Conservation (phyloP, 2,797 vertebrate species). For the Linurgus olivaceus region DNA sequence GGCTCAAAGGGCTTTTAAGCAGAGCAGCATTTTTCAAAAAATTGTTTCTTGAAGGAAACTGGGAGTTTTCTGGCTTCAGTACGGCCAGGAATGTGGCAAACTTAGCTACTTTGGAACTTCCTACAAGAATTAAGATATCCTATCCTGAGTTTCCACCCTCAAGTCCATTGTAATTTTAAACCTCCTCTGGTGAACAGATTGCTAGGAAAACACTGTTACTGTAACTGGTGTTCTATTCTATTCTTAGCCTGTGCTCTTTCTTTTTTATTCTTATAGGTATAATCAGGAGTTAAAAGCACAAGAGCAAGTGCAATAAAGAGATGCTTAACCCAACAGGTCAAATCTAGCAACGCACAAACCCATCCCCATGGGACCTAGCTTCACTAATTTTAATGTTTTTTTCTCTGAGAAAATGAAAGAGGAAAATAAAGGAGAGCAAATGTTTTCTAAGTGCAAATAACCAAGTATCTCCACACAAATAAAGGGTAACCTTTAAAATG, state of each 20-base stretch:
- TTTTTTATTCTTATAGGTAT: constrained; percentile 70
- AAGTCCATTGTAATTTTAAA: neutral
- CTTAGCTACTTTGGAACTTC: neutral
- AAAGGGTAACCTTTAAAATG: constrained; percentile 29
- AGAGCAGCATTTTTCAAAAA: neutral
- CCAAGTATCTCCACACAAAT: constrained; percentile 20
- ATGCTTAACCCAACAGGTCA: constrained; percentile 36
- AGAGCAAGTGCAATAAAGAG: constrained; percentile 39
- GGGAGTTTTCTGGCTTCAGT: neutral
- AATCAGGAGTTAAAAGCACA: constrained; percentile 84
- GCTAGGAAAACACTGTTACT: neutral
- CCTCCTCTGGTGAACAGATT: neutral
- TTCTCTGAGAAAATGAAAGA: neutral
- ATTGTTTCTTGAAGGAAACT: neutral
- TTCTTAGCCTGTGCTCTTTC: neutral
- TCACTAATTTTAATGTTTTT: constrained; percentile 51
- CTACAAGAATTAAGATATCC: neutral
- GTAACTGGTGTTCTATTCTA: neutral
- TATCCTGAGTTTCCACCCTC: neutral
- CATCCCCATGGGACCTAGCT: constrained; percentile 62
- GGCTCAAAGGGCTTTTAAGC: neutral
- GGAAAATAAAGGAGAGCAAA: constrained; percentile 2
- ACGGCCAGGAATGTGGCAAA: neutral
- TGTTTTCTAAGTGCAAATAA: constrained; percentile 59
- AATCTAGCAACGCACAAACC: constrained; percentile 15